phyloP scores from a whole-genome alignment of 1,140 invertebrate genomes.

The Lasioglossum baleicum region DNA sequence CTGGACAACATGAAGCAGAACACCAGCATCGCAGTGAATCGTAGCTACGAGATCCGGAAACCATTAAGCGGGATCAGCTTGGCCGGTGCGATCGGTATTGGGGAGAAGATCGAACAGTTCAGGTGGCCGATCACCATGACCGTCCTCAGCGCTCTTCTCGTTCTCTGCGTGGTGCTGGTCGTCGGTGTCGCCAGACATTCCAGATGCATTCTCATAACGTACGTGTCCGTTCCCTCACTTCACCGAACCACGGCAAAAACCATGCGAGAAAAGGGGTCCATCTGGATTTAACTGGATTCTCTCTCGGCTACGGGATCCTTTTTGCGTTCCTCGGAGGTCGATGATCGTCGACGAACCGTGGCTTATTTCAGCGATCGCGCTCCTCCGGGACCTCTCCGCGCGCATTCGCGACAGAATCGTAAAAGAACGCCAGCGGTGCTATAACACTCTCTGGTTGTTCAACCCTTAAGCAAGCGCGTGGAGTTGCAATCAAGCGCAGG shows the following conservation, averaged over 20 bases:
- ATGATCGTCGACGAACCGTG: too few relatives aligned
- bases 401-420: too few relatives aligned
- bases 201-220: conserved; percentile 90
- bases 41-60: conserved; percentile 86
- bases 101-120: conserved; percentile 82
- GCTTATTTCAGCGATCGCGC: too few relatives aligned
- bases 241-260: neutral
- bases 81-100: conserved; percentile 76
- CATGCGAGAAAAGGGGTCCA: neutral
- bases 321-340: too few relatives aligned
- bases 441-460: too few relatives aligned
- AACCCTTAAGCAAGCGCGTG: too few relatives aligned
- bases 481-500: too few relatives aligned
- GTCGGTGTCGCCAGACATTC: conserved; percentile 91
- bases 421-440: too few relatives aligned
- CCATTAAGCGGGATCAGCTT: conserved; percentile 86
- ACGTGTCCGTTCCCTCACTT: conserved; percentile 66
- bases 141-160: conserved; percentile 87
- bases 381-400: too few relatives aligned
- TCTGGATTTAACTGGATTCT: conserved; percentile 48
- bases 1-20: conserved; percentile 86
- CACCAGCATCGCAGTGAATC: conserved; percentile 85
- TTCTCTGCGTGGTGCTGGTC: conserved; percentile 89
- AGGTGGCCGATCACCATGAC: conserved; percentile 91
- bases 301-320: too few relatives aligned